Evolutionary conservation across 30 jellyfish, hydroid and myxozoan species (phyloP).

Genomic region (Hydra vulgaris): DNA sequence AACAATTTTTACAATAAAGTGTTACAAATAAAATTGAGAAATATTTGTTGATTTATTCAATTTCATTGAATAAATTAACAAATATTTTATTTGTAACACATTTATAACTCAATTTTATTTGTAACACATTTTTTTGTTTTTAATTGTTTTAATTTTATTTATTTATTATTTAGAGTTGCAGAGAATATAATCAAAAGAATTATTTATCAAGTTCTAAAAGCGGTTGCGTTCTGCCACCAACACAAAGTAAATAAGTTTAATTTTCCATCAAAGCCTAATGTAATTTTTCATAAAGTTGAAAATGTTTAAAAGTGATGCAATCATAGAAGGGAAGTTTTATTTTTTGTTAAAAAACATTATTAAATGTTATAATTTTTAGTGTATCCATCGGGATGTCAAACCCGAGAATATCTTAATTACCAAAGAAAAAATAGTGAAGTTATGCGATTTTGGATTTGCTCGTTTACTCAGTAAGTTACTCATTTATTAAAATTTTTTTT

Average conservation of each 20-base stretch:
- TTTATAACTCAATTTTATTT: no score
- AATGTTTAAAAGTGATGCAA: no score
- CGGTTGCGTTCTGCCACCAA: conserved; percentile 90
- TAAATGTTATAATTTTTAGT: conserved; percentile 28
- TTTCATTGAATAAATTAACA: no score
- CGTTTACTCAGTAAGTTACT: conserved; percentile 52
- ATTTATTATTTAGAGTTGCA: conserved; percentile 45
- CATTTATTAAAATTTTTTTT: background rate
- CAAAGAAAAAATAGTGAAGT: conserved; percentile 71
- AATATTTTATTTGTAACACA: no score
- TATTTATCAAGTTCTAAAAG: conserved; percentile 72
- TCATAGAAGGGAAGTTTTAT: no score
- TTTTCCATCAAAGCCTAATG: no score
- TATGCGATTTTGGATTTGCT: conserved; percentile 99
- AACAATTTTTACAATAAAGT: no score
- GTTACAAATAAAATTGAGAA: no score
- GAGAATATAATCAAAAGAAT: conserved; percentile 70
- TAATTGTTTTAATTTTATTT: background rate
- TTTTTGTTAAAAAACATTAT: no score
- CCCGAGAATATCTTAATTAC: conserved; percentile 88
- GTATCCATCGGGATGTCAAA: conserved; percentile 91
- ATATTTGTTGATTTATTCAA: no score
- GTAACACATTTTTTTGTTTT: no score
- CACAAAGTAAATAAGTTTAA: conserved; percentile 55
- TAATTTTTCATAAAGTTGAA: no score